Conservation (phyloP, 2,113 vertebrate species). For the Corythornis madagascariensis region DNA sequence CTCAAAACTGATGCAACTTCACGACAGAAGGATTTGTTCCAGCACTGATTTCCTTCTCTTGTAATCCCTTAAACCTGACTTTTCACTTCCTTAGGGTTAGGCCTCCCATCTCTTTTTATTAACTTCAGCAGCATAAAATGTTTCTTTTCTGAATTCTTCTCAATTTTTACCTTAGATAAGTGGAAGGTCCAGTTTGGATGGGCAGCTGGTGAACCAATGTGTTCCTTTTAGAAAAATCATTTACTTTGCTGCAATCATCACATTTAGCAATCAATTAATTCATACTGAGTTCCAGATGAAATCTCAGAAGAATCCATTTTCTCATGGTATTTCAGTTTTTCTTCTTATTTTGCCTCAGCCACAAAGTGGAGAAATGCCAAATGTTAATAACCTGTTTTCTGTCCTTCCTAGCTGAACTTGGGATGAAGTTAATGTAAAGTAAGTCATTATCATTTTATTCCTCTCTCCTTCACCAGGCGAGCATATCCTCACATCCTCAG, state of each 20-base stretch:
- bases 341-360: not conserved
- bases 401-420: not conserved
- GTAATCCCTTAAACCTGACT: not conserved
- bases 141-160: not conserved
- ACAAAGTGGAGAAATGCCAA: not conserved
- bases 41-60: not conserved
- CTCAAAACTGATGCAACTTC: not conserved
- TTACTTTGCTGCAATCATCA: not conserved
- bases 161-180: not conserved
- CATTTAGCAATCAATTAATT: not conserved
- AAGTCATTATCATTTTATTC: not conserved
- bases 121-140: not conserved
- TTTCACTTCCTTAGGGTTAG: not conserved
- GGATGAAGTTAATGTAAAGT: not conserved
- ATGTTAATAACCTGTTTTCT: not conserved
- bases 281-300: not conserved
- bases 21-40: not conserved
- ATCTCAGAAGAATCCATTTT: not conserved
- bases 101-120: not conserved
- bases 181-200: not conserved
- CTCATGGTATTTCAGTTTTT: not conserved
- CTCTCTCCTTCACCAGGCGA: not conserved
- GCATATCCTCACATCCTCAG: not conserved
- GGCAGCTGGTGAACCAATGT: not conserved
- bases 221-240: not conserved